These are phyloP conservation scores for Isichthys henryi DNA, from an alignment of 2,113 vertebrate genomes.

Conservation along the genomic window DNA sequence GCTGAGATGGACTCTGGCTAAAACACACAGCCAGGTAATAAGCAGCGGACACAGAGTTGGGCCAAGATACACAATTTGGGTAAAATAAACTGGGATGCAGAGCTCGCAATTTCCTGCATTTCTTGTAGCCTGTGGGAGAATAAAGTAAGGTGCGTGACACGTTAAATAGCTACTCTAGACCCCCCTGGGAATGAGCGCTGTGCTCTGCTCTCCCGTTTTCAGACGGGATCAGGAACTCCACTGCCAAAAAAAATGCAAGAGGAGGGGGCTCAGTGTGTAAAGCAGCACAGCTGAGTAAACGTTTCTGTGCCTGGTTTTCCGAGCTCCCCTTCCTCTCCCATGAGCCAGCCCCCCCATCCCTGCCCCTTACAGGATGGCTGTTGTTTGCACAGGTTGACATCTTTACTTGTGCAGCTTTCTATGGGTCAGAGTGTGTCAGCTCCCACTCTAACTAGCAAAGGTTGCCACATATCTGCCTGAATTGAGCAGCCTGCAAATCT, in stretches of 20 bases:
- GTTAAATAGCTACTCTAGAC: background rate
- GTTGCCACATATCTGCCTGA: background rate
- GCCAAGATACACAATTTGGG: background rate
- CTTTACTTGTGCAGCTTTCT: background rate
- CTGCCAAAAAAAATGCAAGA: conserved; percentile 8
- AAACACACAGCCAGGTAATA: background rate
- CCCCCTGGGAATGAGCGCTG: background rate
- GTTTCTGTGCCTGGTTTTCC: conserved; percentile 3
- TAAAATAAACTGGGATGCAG: background rate
- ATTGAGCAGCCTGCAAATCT: background rate
- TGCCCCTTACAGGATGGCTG: background rate
- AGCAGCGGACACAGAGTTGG: background rate
- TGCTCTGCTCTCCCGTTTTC: background rate
- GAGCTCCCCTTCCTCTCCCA: background rate
- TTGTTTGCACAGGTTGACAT: background rate
- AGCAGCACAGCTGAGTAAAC: conserved; percentile 24
- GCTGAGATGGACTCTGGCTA: background rate
- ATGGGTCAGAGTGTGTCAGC: background rate
- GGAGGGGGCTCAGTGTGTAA: conserved; percentile 1
- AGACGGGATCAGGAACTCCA: background rate
- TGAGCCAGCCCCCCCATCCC: background rate
- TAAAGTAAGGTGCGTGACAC: background rate
- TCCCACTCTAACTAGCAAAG: background rate
- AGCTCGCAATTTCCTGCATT: background rate
- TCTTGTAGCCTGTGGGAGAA: background rate